Conservation (phyloP, 2,113 vertebrate genomes). For the Chaenogobius annularis region DNA sequence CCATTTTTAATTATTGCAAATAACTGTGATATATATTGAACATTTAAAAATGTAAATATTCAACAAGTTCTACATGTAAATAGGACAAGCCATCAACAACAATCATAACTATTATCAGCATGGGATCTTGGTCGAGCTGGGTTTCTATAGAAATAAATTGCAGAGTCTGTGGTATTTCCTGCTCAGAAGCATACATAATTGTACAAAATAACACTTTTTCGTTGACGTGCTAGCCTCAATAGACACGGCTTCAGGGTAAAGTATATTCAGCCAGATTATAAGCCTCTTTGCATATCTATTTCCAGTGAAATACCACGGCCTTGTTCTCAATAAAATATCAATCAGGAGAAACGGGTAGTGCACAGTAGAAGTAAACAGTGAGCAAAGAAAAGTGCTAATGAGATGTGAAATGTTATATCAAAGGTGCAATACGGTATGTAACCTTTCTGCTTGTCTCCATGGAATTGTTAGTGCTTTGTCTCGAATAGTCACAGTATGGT, state of each 20-base stretch:
- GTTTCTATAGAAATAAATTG: neutral
- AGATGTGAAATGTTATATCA: neutral
- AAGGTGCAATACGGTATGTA: too few species aligned
- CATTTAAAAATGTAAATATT: too few species aligned
- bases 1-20: too few species aligned
- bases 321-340: neutral
- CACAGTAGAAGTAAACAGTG: neutral
- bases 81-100: neutral
- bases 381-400: neutral
- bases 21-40: too few species aligned
- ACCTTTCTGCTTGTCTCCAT: too few species aligned
- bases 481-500: too few species aligned
- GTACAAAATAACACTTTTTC: neutral
- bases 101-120: neutral
- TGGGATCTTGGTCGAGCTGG: neutral
- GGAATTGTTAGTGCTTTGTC: too few species aligned
- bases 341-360: neutral
- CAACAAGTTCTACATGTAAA: neutral
- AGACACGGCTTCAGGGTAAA: neutral
- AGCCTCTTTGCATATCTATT: neutral
- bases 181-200: neutral
- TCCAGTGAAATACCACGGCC: neutral
- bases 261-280: neutral
- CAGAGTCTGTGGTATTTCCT: neutral
- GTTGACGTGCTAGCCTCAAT: neutral